Conservation (phyloP, 1,140 invertebrate genomes). For the Oreohelix idahoensis region DNA sequence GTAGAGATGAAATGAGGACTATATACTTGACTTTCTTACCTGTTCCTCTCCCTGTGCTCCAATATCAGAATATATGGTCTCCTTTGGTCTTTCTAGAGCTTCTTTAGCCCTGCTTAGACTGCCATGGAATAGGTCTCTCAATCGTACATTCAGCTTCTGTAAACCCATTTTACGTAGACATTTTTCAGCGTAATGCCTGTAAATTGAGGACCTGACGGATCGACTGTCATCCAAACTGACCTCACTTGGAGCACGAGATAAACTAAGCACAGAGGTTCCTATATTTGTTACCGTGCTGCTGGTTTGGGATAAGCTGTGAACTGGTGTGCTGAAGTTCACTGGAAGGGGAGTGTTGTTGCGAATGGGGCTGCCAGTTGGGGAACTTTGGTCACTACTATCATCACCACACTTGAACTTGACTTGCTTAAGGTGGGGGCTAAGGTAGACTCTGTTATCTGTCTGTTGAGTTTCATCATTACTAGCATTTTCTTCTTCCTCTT, state of each 20-base stretch:
- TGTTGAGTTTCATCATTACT: slow-evolving; percentile 31
- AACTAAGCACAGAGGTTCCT: slow-evolving; percentile 66
- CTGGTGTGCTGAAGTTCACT: slow-evolving; percentile 37
- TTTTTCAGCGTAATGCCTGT: slow-evolving; percentile 87
- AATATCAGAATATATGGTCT: slow-evolving; percentile 19
- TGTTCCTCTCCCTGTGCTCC: background rate
- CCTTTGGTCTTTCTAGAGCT: slow-evolving; percentile 67
- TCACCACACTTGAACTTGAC: slow-evolving; percentile 42
- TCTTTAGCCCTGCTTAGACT: slow-evolving; percentile 71
- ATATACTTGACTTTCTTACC: background rate
- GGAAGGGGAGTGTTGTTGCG: slow-evolving; percentile 26
- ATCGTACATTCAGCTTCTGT: slow-evolving; percentile 78
- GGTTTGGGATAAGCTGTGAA: slow-evolving; percentile 15
- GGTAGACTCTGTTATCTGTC: slow-evolving; percentile 1
- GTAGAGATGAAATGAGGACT: no score
- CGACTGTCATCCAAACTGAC: slow-evolving; percentile 60
- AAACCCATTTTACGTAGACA: slow-evolving; percentile 88
- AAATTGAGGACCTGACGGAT: slow-evolving; percentile 51
- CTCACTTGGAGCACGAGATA: slow-evolving; percentile 72
- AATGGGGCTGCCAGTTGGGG: background rate
- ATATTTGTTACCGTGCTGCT: slow-evolving; percentile 49
- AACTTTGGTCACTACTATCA: slow-evolving; percentile 39
- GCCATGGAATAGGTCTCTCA: slow-evolving; percentile 70
- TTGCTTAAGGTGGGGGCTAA: slow-evolving; percentile 34
- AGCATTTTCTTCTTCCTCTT: background rate